Evolutionary conservation across 2,888 invertebrate genomes (phyloP).

Genomic region (Dryobotodes eremita): DNA sequence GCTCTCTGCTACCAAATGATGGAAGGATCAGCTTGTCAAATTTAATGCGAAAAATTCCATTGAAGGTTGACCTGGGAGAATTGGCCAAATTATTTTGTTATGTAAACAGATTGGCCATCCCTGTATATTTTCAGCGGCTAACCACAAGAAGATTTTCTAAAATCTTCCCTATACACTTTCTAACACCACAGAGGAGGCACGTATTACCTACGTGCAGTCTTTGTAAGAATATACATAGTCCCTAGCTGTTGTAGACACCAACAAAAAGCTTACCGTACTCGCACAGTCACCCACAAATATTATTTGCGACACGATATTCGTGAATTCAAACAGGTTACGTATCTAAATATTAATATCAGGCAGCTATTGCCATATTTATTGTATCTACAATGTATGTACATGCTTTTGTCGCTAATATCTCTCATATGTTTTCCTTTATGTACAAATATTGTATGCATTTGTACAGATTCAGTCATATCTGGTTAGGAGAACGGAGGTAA

Average conservation of each 20-base stretch:
- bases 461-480: constrained; percentile 20
- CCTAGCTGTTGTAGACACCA: neutral
- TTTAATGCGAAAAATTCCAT: neutral
- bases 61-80: neutral
- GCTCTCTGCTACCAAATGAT: neutral
- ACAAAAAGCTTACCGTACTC: constrained; percentile 7
- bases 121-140: neutral
- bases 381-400: constrained; percentile 23
- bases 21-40: neutral
- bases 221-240: neutral
- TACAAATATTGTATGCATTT: constrained; percentile 21
- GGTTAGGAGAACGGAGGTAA: neutral
- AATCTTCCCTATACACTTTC: neutral
- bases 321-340: constrained; percentile 48
- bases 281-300: constrained; percentile 41
- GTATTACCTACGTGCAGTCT: neutral
- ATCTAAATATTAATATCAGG: constrained; percentile 53
- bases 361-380: constrained; percentile 61
- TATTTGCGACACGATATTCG: constrained; percentile 43
- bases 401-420: constrained; percentile 31
- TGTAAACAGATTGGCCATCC: neutral
- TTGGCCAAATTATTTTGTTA: neutral
- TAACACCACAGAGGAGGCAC: neutral
- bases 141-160: neutral
- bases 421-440: constrained; percentile 14